Evolutionary conservation across 2,797 vertebrate species (phyloP).

Genomic region (Xenentodon cancila): DNA sequence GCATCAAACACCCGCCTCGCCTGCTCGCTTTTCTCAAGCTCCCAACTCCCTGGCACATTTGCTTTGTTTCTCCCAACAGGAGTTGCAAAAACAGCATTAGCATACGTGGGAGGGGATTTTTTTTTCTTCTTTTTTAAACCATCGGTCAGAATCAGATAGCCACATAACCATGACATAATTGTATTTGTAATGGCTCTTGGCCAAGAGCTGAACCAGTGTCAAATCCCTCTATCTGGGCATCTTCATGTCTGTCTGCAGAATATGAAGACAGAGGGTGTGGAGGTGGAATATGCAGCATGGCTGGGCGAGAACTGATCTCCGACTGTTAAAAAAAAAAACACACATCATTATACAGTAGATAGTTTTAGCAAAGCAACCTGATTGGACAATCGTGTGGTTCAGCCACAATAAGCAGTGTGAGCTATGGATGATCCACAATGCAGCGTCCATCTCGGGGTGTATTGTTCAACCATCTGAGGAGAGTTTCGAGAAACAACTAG

Average conservation of each 20-base stretch:
- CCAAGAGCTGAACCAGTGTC: slow-evolving; percentile 47
- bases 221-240: slow-evolving; percentile 57
- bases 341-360: slow-evolving; percentile 49
- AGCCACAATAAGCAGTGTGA: slow-evolving; percentile 16
- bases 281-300: slow-evolving; percentile 23
- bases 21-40: slow-evolving; percentile 61
- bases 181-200: slow-evolving; percentile 76
- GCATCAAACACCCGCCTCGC: slow-evolving; percentile 43
- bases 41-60: slow-evolving; percentile 60
- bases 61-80: slow-evolving; percentile 57
- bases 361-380: slow-evolving; percentile 46
- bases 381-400: slow-evolving; percentile 27
- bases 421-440: slow-evolving; percentile 1
- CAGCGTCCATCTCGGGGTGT: not conserved
- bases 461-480: too few species aligned
- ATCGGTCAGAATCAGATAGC: slow-evolving; percentile 75
- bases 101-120: slow-evolving; percentile 70
- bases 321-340: slow-evolving; percentile 28
- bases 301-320: slow-evolving; percentile 36
- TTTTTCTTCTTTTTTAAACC: slow-evolving; percentile 32
- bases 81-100: slow-evolving; percentile 68
- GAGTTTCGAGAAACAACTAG: too few species aligned
- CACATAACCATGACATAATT: slow-evolving; percentile 69
- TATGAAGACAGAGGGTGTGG: slow-evolving; percentile 46
- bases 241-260: slow-evolving; percentile 56